phyloP scores from a whole-genome alignment of 2,888 invertebrate species.

The Pammene fasciana region DNA sequence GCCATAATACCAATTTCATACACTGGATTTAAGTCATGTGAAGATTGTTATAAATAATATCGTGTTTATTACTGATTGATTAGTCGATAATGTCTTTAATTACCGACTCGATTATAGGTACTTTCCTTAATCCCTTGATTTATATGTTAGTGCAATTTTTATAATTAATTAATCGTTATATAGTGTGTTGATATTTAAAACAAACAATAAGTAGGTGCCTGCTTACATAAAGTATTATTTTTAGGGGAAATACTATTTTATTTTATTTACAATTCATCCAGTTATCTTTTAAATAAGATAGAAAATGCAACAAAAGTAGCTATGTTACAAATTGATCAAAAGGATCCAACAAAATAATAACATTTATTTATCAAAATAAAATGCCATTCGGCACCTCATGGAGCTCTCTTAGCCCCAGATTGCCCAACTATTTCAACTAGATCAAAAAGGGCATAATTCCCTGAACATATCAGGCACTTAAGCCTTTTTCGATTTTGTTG shows the following conservation, averaged over 20 bases:
- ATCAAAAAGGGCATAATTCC: neutral
- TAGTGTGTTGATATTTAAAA: too few species aligned
- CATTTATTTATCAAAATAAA: conserved; percentile 44
- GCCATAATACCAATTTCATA: neutral
- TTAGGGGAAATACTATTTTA: too few species aligned
- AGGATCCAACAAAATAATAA: conserved; percentile 41
- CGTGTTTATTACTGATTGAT: conserved; percentile 29
- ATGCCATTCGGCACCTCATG: conserved; percentile 30
- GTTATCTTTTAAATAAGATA: too few species aligned
- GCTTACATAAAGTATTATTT: too few species aligned
- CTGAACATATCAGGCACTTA: neutral
- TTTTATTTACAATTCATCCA: too few species aligned
- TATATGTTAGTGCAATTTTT: neutral
- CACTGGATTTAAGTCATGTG: conserved; percentile 1
- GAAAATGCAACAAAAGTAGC: neutral
- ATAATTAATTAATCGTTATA: neutral
- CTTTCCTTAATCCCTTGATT: neutral
- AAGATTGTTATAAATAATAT: neutral
- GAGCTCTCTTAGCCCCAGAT: conserved; percentile 18
- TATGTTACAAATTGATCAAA: neutral
- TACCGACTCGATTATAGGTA: conserved; percentile 9
- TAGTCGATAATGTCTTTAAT: conserved; percentile 16
- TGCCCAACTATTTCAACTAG: conserved; percentile 4
- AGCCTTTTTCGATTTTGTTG: neutral
- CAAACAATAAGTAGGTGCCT: too few species aligned